Conservation (phyloP, 2,113 vertebrate species). For the Delphinus delphis region DNA sequence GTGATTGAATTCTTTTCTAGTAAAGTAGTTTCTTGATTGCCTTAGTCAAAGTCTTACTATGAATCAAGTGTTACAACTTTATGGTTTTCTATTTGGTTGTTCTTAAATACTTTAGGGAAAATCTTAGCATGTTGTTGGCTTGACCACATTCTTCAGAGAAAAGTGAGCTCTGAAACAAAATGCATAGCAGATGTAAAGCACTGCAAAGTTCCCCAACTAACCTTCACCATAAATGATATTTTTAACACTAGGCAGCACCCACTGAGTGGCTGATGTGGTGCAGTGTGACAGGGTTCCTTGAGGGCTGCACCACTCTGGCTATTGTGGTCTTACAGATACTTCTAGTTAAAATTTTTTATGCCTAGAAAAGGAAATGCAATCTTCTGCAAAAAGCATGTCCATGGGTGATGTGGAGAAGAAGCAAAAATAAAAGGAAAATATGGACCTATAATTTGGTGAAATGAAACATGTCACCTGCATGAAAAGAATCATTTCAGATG, state of each 20-base stretch:
- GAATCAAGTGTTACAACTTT: background rate
- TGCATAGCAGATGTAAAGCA: background rate
- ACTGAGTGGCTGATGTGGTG: background rate
- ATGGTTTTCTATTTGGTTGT: background rate
- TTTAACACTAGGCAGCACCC: conserved; percentile 15
- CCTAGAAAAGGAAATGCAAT: conserved; percentile 29
- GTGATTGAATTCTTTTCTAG: background rate
- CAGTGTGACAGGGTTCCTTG: background rate
- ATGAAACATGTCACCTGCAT: background rate
- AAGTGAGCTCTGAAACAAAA: conserved; percentile 47
- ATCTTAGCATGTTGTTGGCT: background rate
- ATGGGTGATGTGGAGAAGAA: background rate
- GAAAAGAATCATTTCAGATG: conserved; percentile 10
- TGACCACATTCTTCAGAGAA: conserved; percentile 33
- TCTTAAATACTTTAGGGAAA: conserved; percentile 13
- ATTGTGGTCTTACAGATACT: conserved; percentile 44
- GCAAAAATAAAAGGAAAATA: conserved; percentile 34
- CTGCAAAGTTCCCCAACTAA: background rate
- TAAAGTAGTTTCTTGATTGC: background rate
- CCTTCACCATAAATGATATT: background rate
- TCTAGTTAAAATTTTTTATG: conserved; percentile 31
- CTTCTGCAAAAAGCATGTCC: conserved; percentile 27
- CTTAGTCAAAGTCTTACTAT: background rate
- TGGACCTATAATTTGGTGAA: conserved; percentile 14
- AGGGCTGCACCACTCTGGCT: background rate